Evolutionary conservation across 2,113 vertebrate genomes (phyloP).

Genomic region (Epinephelus fuscoguttatus): DNA sequence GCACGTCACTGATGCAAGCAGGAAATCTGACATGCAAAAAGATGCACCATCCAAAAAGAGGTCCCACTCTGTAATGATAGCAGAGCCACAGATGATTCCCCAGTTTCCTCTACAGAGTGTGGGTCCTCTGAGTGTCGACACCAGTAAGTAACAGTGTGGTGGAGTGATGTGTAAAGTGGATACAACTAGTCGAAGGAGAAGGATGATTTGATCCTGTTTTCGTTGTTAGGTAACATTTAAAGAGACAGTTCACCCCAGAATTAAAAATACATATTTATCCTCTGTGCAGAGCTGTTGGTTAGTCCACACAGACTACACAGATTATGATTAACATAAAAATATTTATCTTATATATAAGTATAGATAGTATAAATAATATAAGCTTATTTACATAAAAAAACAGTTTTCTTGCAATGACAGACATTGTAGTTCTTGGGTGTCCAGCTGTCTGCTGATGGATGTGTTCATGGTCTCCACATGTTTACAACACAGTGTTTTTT

Average conservation of each 20-base stretch:
- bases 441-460: neutral
- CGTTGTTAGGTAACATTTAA: neutral
- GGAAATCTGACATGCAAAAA: constrained; percentile 21
- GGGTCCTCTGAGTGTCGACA: neutral
- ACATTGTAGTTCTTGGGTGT: neutral
- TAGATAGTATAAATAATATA: no score
- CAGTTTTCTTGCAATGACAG: neutral
- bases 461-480: neutral
- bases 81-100: constrained; percentile 18
- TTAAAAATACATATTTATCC: no score
- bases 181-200: neutral
- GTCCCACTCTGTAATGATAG: neutral
- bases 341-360: no score
- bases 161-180: neutral
- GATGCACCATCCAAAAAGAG: constrained; percentile 33
- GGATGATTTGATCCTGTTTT: neutral
- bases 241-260: no score
- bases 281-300: no score
- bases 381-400: neutral
- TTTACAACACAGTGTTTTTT: neutral
- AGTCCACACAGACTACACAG: neutral
- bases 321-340: neutral
- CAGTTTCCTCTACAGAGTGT: neutral
- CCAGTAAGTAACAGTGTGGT: constrained; percentile 9
- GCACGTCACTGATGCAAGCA: constrained; percentile 7